These are phyloP conservation scores for Mactra quadrangularis DNA, from an alignment of 1,140 invertebrate genomes.

Conservation along the genomic window DNA sequence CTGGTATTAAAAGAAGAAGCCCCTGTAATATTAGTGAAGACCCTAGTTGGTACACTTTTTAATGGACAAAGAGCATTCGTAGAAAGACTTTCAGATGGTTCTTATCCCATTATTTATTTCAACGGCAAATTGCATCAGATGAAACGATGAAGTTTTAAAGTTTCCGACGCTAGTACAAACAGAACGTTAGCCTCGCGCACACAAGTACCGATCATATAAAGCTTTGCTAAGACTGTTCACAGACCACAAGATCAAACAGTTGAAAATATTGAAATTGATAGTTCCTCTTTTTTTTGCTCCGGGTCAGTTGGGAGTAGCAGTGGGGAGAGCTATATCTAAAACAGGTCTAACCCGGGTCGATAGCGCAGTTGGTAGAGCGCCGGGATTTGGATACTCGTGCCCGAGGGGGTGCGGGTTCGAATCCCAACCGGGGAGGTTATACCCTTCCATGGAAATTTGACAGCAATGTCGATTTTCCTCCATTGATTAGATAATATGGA, in stretches of 20 bases:
- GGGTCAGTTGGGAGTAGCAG: conserved; percentile 58
- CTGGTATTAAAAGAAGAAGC: conserved; percentile 50
- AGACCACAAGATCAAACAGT: conserved; percentile 54
- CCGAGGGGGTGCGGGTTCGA: no score
- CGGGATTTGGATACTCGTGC: no score
- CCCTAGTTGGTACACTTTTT: conserved; percentile 35
- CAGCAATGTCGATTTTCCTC: no score
- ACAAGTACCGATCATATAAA: conserved; percentile 45
- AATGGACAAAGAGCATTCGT: conserved; percentile 58
- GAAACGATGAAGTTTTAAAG: conserved; percentile 19
- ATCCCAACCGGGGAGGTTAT: no score
- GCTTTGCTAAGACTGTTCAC: conserved; percentile 57
- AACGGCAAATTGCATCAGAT: conserved; percentile 5
- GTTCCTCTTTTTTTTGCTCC: conserved; percentile 58
- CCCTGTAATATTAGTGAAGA: conserved; percentile 54
- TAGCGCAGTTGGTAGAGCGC: no score
- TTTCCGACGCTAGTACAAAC: conserved; percentile 30
- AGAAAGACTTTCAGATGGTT: conserved; percentile 25
- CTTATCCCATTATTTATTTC: conserved; percentile 52
- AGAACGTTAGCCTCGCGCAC: conserved; percentile 28
- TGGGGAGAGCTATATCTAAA: conserved; percentile 33
- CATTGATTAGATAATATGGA: no score
- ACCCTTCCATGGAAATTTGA: no score
- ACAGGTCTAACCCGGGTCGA: no score
- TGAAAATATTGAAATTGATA: conserved; percentile 45